Evolutionary conservation across 2,113 vertebrate species (phyloP), one percentile per base, ranked within the genome.

Genomic region (Lepisosteus oculatus): DNA sequence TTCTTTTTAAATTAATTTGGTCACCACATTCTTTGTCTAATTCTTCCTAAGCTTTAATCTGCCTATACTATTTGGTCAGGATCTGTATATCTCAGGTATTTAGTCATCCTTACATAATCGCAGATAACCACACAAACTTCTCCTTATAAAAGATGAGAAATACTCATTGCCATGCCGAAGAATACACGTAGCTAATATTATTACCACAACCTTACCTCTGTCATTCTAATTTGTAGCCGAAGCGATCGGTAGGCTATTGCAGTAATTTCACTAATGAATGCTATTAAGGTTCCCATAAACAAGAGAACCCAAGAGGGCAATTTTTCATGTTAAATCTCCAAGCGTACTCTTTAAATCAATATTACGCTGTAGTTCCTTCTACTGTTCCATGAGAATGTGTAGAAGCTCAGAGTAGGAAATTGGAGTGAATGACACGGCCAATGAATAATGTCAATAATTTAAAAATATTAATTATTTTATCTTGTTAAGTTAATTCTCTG

Each of bases 241-340:
- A 78, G 72, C 62, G 64, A 83, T 81, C 43, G 63, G 69, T 43
- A 67, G 71, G 73, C 75, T 72, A 73, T 67, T 75, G 72, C 73
- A 75, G 67, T 80, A 80, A 84, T 77, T 78, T 81, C 68, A 74
- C 76, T 86, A 82, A 84, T 83, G 79, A 84, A 84, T 79, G 71
- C 66, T 75, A 68, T 71, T 69, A 74, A 70, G 71, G 73, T 80
- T 69, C 65, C 75, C 79, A 72, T 72, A 77, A 73, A 67, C 68
- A 64, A 29, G 55, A n/a, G 71, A 77, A 69, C 78, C 74, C 72
- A 55, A 71, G 57, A 70, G 61, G 63, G 73, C 67, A 79, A 75
- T 77, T 72, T 66, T 72, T 80, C 72, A 80, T 78, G 76, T 72
- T 79, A 69, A 71, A 61, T 76, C 73, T 61, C 13, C 57, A 75